Evolutionary conservation across 2,888 invertebrate species (phyloP).

Genomic region (Amaurobius ferox): DNA sequence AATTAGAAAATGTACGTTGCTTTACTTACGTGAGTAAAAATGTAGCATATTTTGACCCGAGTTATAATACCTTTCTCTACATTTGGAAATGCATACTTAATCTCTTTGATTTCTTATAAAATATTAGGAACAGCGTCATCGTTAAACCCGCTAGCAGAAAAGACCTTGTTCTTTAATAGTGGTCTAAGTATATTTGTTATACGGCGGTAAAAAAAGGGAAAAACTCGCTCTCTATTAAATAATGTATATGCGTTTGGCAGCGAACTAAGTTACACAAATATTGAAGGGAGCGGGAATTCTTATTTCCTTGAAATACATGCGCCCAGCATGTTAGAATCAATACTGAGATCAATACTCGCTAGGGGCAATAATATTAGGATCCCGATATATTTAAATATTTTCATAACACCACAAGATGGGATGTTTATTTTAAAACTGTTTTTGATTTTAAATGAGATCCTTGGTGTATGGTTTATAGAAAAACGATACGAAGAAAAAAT

Average conservation of each 20-base stretch:
- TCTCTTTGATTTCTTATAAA: background rate
- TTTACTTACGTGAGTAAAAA: no score
- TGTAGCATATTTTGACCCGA: no score
- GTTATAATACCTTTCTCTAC: no score
- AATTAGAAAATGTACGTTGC: no score
- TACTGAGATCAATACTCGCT: background rate
- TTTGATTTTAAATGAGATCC: constrained; percentile 8
- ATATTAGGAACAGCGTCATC: constrained; percentile 3
- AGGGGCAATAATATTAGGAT: constrained; percentile 21
- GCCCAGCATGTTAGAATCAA: constrained; percentile 13
- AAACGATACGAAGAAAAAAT: constrained; percentile 17
- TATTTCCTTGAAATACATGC: constrained; percentile 46
- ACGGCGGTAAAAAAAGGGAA: constrained; percentile 10
- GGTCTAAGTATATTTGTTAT: constrained; percentile 5
- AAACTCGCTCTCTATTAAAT: constrained; percentile 57
- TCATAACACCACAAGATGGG: constrained; percentile 26
- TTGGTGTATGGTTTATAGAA: constrained; percentile 2
- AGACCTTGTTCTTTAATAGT: constrained; percentile 5
- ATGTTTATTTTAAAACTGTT: constrained; percentile 15
- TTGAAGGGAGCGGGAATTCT: constrained; percentile 34
- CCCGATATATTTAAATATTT: constrained; percentile 48
- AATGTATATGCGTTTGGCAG: constrained; percentile 50
- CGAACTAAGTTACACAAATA: constrained; percentile 48
- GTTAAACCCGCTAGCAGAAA: background rate
- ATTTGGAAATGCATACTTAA: no score